Evolutionary conservation across 1,140 invertebrate genomes (phyloP), one percentile per base, ranked within the genome.

Genomic region (Nebria ingens): DNA sequence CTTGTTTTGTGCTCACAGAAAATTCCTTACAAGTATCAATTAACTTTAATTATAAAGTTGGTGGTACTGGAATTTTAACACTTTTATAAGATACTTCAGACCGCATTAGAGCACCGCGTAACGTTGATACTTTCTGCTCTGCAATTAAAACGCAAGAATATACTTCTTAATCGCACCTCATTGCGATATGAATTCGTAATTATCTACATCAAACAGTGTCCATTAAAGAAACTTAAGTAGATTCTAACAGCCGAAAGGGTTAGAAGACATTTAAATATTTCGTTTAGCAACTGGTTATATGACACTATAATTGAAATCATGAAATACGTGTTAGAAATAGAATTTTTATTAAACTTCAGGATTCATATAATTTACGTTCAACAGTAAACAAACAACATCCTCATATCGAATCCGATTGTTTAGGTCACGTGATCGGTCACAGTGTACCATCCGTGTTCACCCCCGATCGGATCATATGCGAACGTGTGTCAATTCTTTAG

Each of bases 91-190:
- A 45, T 45, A 17, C 40, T 45, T 17, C 40, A 45, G 40, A 17
- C 40, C 40, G 15, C 3, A 45, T 12, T 4, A 17, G 40, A n/a
- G n/a, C n/a, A n/a, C n/a, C n/a, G n/a, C n/a, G n/a, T n/a, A 11
- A 9, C 17, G 9, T 12, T 45, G 17, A 45, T 45, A 12, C 40
- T 6, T 17, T 6, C 6, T 12, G 40, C 40, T 6, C 17, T 17
- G 40, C 40, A 45, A 45, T 45, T 45, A 45, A 45, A 45, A n/a
- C n/a, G 15, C 40, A 45, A 6, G 40, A 45, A 45, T 45, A 45
- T 45, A 45, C 40, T 45, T 45, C 40, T 45, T 45, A 45, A 45
- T 45, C 40, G 40, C 40, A 17, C 40, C 40, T 45, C 40, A 45
- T 45, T 45, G 40, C 9, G 40, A 45, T 45, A 45, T 45, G 40